Conservation (phyloP, 2,888 invertebrate species). For the Clivina fossor region DNA sequence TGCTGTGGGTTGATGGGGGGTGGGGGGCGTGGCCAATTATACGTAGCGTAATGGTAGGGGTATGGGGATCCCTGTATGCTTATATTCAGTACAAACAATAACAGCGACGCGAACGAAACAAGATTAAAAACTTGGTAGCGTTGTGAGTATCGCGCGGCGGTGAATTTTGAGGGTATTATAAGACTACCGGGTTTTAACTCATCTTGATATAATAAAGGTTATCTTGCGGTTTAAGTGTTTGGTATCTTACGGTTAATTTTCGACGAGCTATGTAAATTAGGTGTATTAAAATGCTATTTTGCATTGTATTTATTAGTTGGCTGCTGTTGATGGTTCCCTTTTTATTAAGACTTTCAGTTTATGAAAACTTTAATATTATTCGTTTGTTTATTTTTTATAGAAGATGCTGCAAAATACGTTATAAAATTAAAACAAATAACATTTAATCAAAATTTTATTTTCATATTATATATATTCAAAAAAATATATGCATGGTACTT, state of each 20-base stretch:
- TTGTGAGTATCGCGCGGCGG: too few species aligned
- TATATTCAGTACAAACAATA: slow-evolving; percentile 24
- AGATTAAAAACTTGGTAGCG: slow-evolving; percentile 33
- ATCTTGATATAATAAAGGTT: slow-evolving; percentile 1
- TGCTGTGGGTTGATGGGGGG: not conserved
- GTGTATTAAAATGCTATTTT: slow-evolving; percentile 29
- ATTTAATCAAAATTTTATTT: too few species aligned
- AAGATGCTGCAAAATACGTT: too few species aligned
- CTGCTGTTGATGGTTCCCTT: too few species aligned
- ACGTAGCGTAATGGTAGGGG: not conserved
- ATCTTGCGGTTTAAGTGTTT: slow-evolving; percentile 13
- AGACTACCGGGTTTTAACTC: not conserved
- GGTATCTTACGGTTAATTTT: slow-evolving; percentile 22
- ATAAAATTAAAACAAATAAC: too few species aligned
- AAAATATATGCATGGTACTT: too few species aligned
- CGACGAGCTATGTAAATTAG: slow-evolving; percentile 26
- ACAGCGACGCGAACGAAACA: slow-evolving; percentile 29
- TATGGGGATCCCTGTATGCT: slow-evolving; percentile 1
- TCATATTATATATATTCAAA: too few species aligned
- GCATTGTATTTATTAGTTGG: slow-evolving; percentile 28
- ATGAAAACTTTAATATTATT: too few species aligned
- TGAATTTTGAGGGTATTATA: too few species aligned
- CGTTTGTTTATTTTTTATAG: too few species aligned
- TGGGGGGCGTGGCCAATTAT: not conserved
- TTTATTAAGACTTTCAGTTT: too few species aligned